Base-by-base conservation (phyloP, 2,113 vertebrate species). In the Mesoclemmys tuberculata region DNA sequence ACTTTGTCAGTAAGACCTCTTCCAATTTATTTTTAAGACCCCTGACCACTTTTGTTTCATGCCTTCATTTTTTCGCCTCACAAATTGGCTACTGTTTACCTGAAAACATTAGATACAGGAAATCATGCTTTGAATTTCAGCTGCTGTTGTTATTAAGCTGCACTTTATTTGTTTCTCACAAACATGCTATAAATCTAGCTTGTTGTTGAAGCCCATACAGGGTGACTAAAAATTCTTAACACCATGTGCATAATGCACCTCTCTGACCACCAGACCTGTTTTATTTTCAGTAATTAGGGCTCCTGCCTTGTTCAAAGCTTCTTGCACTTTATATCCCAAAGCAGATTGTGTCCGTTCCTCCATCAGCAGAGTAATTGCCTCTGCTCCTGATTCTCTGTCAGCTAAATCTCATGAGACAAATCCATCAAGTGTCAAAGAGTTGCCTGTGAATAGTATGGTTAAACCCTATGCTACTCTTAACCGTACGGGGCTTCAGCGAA, bases 21-120 rank as follows among this genome's bases (percentile, higher is more conserved):
- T 85, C 22, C 10, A 79, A 24, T 0, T 83, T 89, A 56, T 56
- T 56, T 51, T 56, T 56, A 56, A 56, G 55, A 56, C 24, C 12
- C 29, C 29, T 13, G 49, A 29, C 13, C 13, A 29, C 13, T 61
- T 61, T 58, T 61, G 13, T 10, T 61, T 61, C 58, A 7, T 61
- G 29, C 29, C 79, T 82, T 46, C 55, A 56, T 56, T 26, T 56
- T 13, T 75, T 38, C 84, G 16, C 6, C 56, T 83, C 2, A 81
- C 5, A 2, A 0, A 0, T 7, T 79, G n/a, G 2, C 10, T 90
- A 12, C 2, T 38, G 5, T 68, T 87, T 87, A 71, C 26, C 52
- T 27, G 38, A 3, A 88, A 71, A 31, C 55, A 58, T 58, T 86
- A 41, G 8, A 48, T 29, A 71, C n/a, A 6, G 91, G 26, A 18